Percentiles rank a stretch among this genome's conserved stretches.
Evolutionary conservation across 2,888 invertebrate species (phyloP).

Genomic region (Xanthorhoe spadicearia): DNA sequence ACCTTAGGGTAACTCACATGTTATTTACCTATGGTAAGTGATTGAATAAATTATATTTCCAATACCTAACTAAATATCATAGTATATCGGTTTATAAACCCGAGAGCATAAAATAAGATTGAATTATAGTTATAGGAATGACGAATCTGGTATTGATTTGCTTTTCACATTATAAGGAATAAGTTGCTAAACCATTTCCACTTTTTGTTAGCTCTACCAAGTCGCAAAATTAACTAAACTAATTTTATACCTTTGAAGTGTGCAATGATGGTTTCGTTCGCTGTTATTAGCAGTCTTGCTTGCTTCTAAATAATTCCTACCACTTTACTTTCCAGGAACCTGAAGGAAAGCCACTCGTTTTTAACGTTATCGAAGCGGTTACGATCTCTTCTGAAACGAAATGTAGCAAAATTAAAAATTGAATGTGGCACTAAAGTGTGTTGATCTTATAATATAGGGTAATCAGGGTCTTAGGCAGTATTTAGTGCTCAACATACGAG

Average conservation of each 20-base stretch:
- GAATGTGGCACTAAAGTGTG: neutral
- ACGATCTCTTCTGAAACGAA: neutral
- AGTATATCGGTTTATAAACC: too few relatives aligned
- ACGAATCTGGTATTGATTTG: neutral
- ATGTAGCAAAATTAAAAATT: neutral
- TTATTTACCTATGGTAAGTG: too few relatives aligned
- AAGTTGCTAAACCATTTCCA: neutral
- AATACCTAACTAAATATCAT: too few relatives aligned
- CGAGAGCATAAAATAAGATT: neutral
- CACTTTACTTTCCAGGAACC: slow-evolving; percentile 58
- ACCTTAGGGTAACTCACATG: too few relatives aligned
- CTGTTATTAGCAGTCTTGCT: slow-evolving; percentile 49
- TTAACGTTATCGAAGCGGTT: neutral
- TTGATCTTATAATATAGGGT: too few relatives aligned
- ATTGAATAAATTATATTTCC: too few relatives aligned
- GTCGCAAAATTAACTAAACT: neutral
- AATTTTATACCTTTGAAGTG: slow-evolving; percentile 4
- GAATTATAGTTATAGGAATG: neutral
- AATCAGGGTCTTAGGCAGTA: too few relatives aligned
- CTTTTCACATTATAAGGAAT: neutral
- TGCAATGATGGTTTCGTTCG: slow-evolving; percentile 35
- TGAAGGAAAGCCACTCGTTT: slow-evolving; percentile 23
- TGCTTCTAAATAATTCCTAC: slow-evolving; percentile 66
- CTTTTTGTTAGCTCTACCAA: neutral
- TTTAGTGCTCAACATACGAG: too few relatives aligned